phyloP scores from a whole-genome alignment of 2,888 invertebrate species.

The Aromia moschata region DNA sequence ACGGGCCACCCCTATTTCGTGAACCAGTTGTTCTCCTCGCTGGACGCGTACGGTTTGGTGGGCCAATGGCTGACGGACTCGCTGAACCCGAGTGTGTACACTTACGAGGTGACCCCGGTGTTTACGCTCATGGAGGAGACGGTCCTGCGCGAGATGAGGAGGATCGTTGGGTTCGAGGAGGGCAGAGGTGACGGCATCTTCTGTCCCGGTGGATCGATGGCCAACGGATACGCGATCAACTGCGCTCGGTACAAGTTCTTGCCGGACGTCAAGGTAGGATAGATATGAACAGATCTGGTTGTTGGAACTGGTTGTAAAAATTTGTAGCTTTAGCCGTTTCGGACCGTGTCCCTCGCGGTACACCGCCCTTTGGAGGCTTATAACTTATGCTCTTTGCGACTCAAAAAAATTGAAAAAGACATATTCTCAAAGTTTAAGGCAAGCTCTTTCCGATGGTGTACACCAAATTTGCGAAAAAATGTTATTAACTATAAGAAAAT shows the following conservation, averaged over 20 bases:
- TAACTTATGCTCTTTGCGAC: too few species aligned
- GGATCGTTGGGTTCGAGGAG: slow-evolving; percentile 77
- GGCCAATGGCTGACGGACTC: slow-evolving; percentile 89
- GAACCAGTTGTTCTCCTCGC: slow-evolving; percentile 85
- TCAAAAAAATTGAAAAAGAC: too few species aligned
- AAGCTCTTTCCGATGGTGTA: too few species aligned
- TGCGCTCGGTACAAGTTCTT: slow-evolving; percentile 78
- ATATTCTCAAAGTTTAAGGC: too few species aligned
- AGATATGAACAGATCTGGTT: too few species aligned
- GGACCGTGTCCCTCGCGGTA: too few species aligned
- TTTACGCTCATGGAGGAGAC: slow-evolving; percentile 89
- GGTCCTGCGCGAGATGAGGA: slow-evolving; percentile 81
- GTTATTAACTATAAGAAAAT: too few species aligned
- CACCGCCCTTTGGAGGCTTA: too few species aligned
- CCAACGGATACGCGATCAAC: slow-evolving; percentile 92
- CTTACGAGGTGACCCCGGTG: slow-evolving; percentile 89
- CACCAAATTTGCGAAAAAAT: too few species aligned
- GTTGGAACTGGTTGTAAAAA: too few species aligned
- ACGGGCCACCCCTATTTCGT: slow-evolving; percentile 91
- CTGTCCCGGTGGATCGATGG: slow-evolving; percentile 89
- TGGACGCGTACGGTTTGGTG: slow-evolving; percentile 85
- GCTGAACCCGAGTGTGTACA: slow-evolving; percentile 87
- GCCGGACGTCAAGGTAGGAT: slow-evolving; percentile 78
- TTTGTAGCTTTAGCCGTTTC: too few species aligned
- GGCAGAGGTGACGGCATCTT: slow-evolving; percentile 87